Base-by-base conservation (phyloP, 2,888 invertebrate species). In the Xanthorhoe spadicearia region DNA sequence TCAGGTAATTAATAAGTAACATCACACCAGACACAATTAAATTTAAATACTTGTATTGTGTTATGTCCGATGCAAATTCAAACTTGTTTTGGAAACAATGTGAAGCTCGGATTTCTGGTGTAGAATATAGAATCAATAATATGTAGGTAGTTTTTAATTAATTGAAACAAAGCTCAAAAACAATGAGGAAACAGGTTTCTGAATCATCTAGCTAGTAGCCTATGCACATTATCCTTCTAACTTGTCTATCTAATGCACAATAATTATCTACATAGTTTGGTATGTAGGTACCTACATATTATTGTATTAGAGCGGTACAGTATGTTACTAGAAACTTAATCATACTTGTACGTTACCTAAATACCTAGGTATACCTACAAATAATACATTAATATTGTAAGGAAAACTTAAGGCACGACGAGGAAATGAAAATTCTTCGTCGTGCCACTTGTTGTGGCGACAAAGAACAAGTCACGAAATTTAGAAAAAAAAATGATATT, bases 31-130 rank as follows among this genome's bases (percentile, higher is more conserved):
- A 56, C 49, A 57, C 48, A 57, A 57, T 49, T 17, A 28, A 23
- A 56, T 53, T 62, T 57, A 61, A 61, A 35, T 63, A 43, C 19
- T 48, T 48, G 17, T 4, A 17, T 15, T 15, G 15, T 8, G 17
- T 48, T 48, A 51, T 60, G 56, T 49, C 51, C n/a, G 7, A 61
- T 38, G 49, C 57, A 64, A 50, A 57, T 48, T 18, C 19, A 58
- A 58, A 50, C 50, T 35, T 56, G 56, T 46, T 32, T 56, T 49
- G 8, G 13, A 49, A 49, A 57, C 48, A 56, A 56, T 49, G 51
- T 13, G 28, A 51, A 19, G 51, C 51, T 48, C 48, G 15, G 48
- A 48, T 48, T 17, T 17, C 48, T 17, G 17, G 48, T n/a, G n/a
- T 48, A 43, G 13, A n/a, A n/a, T n/a, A n/a, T n/a, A n/a, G 38